These are phyloP conservation scores for Tretioscincus oriximinensis DNA, from an alignment of 2,113 vertebrate species.

Conservation along the genomic window DNA sequence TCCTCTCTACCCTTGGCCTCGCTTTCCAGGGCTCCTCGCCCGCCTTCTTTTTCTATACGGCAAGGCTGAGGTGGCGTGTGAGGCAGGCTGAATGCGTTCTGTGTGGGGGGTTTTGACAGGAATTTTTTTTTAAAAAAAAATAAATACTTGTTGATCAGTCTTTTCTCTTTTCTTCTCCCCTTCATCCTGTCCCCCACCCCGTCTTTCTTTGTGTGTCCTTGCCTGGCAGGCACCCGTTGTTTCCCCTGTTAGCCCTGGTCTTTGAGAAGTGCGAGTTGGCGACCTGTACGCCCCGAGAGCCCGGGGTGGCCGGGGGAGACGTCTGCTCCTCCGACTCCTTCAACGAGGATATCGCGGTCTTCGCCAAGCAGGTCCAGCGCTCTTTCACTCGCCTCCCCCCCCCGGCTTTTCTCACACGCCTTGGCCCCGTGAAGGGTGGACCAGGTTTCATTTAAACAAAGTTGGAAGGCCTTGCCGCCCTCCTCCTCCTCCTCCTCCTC, in stretches of 20 bases:
- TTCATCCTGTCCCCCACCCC: slow-evolving; percentile 63
- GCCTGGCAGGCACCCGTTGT: slow-evolving; percentile 95
- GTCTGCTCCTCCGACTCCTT: slow-evolving; percentile 97
- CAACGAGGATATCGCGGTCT: slow-evolving; percentile 96
- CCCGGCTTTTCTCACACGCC: neutral
- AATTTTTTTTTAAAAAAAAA: neutral
- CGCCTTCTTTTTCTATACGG: neutral
- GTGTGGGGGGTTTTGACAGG: neutral
- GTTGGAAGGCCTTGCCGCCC: neutral
- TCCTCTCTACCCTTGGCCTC: slow-evolving; percentile 17
- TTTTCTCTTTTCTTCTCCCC: slow-evolving; percentile 62
- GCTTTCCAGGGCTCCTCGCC: neutral
- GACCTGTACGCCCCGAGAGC: slow-evolving; percentile 97
- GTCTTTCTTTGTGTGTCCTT: slow-evolving; percentile 72
- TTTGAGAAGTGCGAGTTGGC: slow-evolving; percentile 99
- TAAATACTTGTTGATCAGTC: slow-evolving; percentile 75
- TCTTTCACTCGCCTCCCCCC: slow-evolving; percentile 1
- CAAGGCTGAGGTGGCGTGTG: slow-evolving; percentile 10
- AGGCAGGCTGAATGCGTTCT: neutral
- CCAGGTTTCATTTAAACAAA: neutral
- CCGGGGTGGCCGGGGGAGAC: slow-evolving; percentile 91
- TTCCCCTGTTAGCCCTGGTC: slow-evolving; percentile 97
- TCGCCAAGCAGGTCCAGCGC: slow-evolving; percentile 87
- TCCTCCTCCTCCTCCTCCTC: neutral
- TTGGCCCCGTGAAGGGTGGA: too few relatives aligned